phyloP scores from a whole-genome alignment of 1,140 invertebrate species.

The Matsumurasca onukii region DNA sequence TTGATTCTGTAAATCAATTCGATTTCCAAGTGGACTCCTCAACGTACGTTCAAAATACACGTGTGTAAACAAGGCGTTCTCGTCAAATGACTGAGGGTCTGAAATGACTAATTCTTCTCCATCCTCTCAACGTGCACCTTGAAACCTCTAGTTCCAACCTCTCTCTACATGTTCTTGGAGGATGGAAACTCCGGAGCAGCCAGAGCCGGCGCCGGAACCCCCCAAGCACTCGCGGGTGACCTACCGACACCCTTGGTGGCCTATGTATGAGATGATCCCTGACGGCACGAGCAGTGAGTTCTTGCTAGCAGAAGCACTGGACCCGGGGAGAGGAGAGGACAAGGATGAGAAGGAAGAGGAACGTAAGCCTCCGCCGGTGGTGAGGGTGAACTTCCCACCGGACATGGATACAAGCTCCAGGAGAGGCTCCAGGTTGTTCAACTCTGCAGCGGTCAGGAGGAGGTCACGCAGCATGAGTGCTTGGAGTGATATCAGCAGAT shows the following conservation, averaged over 20 bases:
- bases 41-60: too few species aligned
- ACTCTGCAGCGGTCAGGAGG: conserved; percentile 51
- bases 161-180: neutral
- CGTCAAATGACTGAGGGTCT: too few species aligned
- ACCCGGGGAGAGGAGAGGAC: neutral
- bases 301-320: conserved; percentile 23
- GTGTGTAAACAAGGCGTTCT: too few species aligned
- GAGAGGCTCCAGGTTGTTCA: conserved; percentile 50
- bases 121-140: too few species aligned
- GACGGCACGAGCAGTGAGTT: conserved; percentile 30
- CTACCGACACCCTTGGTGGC: conserved; percentile 28
- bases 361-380: conserved; percentile 43
- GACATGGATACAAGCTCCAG: conserved; percentile 59
- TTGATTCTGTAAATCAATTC: too few species aligned
- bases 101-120: too few species aligned
- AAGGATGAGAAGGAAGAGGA: conserved; percentile 27
- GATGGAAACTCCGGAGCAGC: neutral
- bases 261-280: conserved; percentile 32
- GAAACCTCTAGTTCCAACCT: too few species aligned
- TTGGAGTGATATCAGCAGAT: conserved; percentile 78
- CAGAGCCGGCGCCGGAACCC: neutral
- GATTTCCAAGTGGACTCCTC: too few species aligned
- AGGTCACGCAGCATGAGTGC: conserved; percentile 76
- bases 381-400: conserved; percentile 71
- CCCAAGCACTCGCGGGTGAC: neutral